Evolutionary conservation across 2,888 invertebrate genomes (phyloP), one percentile per base, ranked within the genome.

Genomic region (Flexamia atlantica): DNA sequence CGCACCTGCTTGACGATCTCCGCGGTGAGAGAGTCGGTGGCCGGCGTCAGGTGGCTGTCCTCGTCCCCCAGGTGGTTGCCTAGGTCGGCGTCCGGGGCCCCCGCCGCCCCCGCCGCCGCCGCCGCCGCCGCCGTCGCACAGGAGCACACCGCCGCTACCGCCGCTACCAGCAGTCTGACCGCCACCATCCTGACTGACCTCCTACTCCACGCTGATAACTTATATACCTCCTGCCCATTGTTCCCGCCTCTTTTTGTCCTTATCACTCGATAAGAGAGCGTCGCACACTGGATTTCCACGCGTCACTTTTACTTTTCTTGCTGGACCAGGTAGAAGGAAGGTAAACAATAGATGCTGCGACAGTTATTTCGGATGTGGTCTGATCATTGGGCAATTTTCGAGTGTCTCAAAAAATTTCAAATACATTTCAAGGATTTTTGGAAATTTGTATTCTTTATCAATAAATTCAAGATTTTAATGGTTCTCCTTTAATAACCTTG

Each of bases 241-340:
- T 32, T 28, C 50, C 28, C 79, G 42, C 74, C 23, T 36, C 23
- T 40, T 76, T 76, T 76, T 76, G 28, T 46, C 74, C 46, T 76
- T 76, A 76, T 76, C 74, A 76, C 25, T 10, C 17, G 64, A 64
- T 64, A 64, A 64, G 64, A 64, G 64, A 64, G 64, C 64, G 64
- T 64, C 64, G 28, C 64, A 28, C 64, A 64, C 28, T 64, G 64
- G 64, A 64, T 64, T 64, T 64, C 20, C 40, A 40, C 40, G 72
- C 72, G 72, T 72, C 40, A 72, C 72, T 72, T 72, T 72, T 72
- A 72, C 72, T 72, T 72, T 72, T 72, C 72, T 72, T 72, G 40
- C 72, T 14, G 32, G 23, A 20, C 20, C 23, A n/a, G 53, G 23
- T 23, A 4, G 30, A 12, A 20, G 30, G 64, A 28, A 28, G 64